Evolutionary conservation across 2,113 vertebrate species (phyloP), one percentile per base, ranked within the genome.

Genomic region (Chaetops frenatus): DNA sequence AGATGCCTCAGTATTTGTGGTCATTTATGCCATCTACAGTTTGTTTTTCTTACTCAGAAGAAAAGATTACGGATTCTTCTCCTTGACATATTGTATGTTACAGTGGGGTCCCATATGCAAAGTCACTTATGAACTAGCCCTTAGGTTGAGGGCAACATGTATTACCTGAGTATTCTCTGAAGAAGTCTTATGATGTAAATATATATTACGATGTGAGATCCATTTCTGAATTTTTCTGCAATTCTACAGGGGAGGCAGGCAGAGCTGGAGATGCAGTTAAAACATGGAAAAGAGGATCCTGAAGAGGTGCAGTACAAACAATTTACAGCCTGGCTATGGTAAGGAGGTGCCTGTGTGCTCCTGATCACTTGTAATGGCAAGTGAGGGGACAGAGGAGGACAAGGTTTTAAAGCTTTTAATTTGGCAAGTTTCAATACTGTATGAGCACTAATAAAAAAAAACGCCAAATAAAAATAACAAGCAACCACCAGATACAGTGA

Each of bases 271-370:
- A 97, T 99, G 98, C 98, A 99, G 71, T 97, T 99, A 94, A 99
- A 98, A 88, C 98, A 98, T 57, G 98, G 98, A 74, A 99, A 98
- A 96, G 99, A 98, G 38, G 97, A 97, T 81, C 97, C 98, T 13
- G 98, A 99, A 95, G 98, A 99, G 77, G 97, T 99, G 47, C 99
- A 99, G 70, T 98, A 98, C 96, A 98, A 99, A 51, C 98, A 98
- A 9, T 98, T 97, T 95, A 98, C 98, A 70, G 98, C 99, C 93
- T 99, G 99, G 99, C 97, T 99, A 40, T 99, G 99, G 99, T 99
- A 97, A 98, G 98, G 35, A 48, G 72, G 12, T 51, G 9, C 31
- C 17, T 7, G 5, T 87, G 54, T 64, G 47, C 19, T 81, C 25
- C 42, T 95, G 19, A 16, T 73, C 11, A 22, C 36, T 95, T 91